Base-by-base conservation (phyloP, 1,140 invertebrate species). In the Cydia splendana region DNA sequence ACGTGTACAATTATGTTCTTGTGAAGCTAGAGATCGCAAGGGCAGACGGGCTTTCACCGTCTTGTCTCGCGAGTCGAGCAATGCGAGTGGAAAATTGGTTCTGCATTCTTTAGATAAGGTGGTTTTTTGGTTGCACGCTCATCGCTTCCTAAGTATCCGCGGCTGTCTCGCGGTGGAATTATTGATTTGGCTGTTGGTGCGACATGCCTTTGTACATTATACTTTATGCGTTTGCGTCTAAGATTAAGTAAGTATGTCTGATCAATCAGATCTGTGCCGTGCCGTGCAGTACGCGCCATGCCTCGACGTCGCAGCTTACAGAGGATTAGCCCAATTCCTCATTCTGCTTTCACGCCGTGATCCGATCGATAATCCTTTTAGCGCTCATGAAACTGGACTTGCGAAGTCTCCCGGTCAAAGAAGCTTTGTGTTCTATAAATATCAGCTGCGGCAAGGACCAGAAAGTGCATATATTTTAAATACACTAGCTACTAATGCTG, bases 21-120 rank as follows among this genome's bases (percentile, higher is more conserved):
- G 83, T 85, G 84, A 83, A 91, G 85, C 84, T 87, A 89, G 87
- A 89, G 86, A 90, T 89, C 89, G 87, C 85, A 90, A 89, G 88
- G 88, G 88, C 88, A 88, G 86, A 85, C 87, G 80, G 84, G 85
- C 90, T 92, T 92, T 92, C 90, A 90, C 89, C 87, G 81, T 81
- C 85, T 85, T 84, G 82, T 86, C 85, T 85, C 82, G 81, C 80
- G 67, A 83, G 78, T 81, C 73, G 48, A 24, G 53, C 74, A 57
- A 75, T 79, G 81, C 75, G 77, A 81, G 77, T 81, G 83, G 76
- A 87, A 88, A 89, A 82, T 80, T 85, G 65, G 81, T 85, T 81
- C 77, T 87, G 80, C 76, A 75, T 62, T 76, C 71, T 83, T 75
- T 30, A 24, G 75, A 80, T 90, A 90, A 88, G 85, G 84, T 84